phyloP scores from a whole-genome alignment of 2,888 invertebrate genomes.

The Dorcus hopei region DNA sequence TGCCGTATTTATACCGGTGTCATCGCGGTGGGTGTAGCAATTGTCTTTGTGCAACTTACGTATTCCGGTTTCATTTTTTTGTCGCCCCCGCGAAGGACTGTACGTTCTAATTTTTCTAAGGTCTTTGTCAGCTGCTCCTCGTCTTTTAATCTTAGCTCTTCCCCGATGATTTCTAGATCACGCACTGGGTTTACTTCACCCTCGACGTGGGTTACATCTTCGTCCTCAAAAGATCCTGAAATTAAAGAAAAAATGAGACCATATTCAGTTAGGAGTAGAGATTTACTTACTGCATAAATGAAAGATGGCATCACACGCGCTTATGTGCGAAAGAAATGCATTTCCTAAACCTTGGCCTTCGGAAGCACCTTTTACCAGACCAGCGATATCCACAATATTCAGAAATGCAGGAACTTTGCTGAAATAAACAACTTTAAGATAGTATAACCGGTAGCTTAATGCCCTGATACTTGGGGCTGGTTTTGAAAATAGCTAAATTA shows the following conservation, averaged over 20 bases:
- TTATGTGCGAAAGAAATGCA: conserved; percentile 97
- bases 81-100: conserved; percentile 80
- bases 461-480: no score
- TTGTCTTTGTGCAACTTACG: conserved; percentile 57
- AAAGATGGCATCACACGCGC: conserved; percentile 97
- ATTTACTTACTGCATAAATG: conserved; percentile 86
- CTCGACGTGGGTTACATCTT: conserved; percentile 97
- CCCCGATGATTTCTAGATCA: conserved; percentile 93
- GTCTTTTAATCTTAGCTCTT: conserved; percentile 93
- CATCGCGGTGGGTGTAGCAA: conserved; percentile 2
- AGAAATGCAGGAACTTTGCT: conserved; percentile 98
- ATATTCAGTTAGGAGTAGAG: not conserved
- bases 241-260: not conserved
- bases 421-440: conserved; percentile 38
- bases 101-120: conserved; percentile 83
- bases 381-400: conserved; percentile 98
- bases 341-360: conserved; percentile 98
- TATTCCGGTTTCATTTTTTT: conserved; percentile 96
- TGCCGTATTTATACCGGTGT: not conserved
- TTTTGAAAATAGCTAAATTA: no score
- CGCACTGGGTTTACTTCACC: conserved; percentile 97
- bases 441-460: no score
- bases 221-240: conserved; percentile 93
- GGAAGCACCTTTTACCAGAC: conserved; percentile 95
- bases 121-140: conserved; percentile 80